Conservation (phyloP, 1,140 invertebrate species). For the Drosophila subpulchrella region DNA sequence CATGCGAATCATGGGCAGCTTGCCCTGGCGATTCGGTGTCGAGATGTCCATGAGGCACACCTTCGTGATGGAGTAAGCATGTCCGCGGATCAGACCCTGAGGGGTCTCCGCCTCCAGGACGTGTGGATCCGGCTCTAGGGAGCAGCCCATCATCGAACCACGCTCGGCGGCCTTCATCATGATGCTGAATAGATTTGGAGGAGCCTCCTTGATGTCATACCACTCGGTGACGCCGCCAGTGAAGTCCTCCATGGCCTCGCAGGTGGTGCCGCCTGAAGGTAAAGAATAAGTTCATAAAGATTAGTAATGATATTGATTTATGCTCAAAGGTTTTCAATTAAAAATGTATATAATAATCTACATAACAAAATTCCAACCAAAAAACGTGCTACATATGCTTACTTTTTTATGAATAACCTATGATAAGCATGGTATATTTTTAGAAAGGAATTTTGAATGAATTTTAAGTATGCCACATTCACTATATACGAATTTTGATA, state of each 20-base stretch:
- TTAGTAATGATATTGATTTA: too few species aligned
- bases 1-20: constrained; percentile 93
- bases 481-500: background rate
- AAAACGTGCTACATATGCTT: background rate
- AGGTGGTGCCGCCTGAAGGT: constrained; percentile 93
- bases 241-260: constrained; percentile 99
- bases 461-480: background rate
- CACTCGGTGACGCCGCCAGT: constrained; percentile 98
- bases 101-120: constrained; percentile 95
- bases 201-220: constrained; percentile 95
- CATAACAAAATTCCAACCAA: background rate
- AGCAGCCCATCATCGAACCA: constrained; percentile 98
- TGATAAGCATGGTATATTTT: constrained; percentile 2
- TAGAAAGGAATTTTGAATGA: background rate
- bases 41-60: constrained; percentile 95
- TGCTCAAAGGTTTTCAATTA: too few species aligned
- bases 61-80: constrained; percentile 97
- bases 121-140: constrained; percentile 96
- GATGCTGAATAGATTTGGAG: constrained; percentile 95
- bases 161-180: constrained; percentile 96
- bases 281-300: background rate
- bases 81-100: constrained; percentile 96
- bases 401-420: background rate
- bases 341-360: background rate
- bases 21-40: constrained; percentile 91